Percentiles rank a stretch among this genome's conserved stretches.
These are phyloP conservation scores for Corvus cornix DNA, from an alignment of 2,113 vertebrate species.

Conservation along the genomic window DNA sequence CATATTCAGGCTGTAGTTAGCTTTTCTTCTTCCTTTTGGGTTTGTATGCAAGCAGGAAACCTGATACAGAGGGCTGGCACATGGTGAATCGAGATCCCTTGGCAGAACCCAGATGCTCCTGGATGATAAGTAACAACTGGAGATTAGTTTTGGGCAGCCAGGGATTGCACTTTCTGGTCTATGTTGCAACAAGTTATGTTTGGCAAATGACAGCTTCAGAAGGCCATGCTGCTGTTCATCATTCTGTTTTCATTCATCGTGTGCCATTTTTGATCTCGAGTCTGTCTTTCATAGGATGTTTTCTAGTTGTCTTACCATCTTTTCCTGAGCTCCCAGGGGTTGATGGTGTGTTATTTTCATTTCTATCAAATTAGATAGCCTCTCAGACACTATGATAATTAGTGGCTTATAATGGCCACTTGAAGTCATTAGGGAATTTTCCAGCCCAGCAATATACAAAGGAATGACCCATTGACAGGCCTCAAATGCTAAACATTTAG, in stretches of 20 bases:
- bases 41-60: neutral
- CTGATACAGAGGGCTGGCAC: neutral
- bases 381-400: conserved; percentile 24
- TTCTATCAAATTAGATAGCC: conserved; percentile 25
- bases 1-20: neutral
- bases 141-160: neutral
- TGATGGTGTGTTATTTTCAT: neutral
- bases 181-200: neutral
- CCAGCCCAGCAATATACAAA: conserved; percentile 4
- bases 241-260: neutral
- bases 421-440: conserved; percentile 33
- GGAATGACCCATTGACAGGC: conserved; percentile 7
- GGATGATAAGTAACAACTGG: neutral
- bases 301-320: neutral
- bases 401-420: conserved; percentile 13
- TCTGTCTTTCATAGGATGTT: neutral
- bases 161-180: neutral
- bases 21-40: neutral
- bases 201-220: neutral
- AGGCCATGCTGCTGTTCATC: neutral
- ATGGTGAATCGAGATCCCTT: neutral
- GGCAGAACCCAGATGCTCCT: neutral
- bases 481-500: neutral
- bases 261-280: neutral
- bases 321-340: neutral